phyloP scores from a whole-genome alignment of 2,797 vertebrate genomes.

The Malurus splendens region DNA sequence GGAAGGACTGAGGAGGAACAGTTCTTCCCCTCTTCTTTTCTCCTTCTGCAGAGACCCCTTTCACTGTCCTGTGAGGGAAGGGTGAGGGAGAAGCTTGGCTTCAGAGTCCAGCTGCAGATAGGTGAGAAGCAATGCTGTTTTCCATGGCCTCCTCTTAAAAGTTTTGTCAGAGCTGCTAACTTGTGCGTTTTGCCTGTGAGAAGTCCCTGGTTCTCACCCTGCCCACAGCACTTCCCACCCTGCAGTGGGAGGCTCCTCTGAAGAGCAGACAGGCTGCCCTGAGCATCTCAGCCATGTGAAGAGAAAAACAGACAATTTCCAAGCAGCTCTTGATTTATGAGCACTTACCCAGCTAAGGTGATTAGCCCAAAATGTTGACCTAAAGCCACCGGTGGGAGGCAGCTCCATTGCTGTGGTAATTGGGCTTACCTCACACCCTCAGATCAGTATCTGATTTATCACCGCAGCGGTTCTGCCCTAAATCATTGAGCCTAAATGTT shows the following conservation, averaged over 20 bases:
- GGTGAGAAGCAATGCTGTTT: not conserved
- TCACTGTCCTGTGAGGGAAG: not conserved
- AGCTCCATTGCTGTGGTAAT: constrained; percentile 23
- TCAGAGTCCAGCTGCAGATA: not conserved
- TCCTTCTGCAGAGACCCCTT: not conserved
- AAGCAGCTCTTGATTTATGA: constrained; percentile 6
- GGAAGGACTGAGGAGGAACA: not conserved
- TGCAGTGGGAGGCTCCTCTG: not conserved
- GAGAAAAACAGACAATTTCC: constrained; percentile 33
- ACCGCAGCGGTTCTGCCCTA: not conserved
- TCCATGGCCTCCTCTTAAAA: not conserved
- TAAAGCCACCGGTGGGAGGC: constrained; percentile 33
- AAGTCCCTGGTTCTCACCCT: not conserved
- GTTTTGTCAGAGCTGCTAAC: not conserved
- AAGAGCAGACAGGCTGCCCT: not conserved
- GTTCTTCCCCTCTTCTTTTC: not conserved
- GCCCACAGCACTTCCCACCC: not conserved
- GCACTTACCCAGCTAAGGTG: constrained; percentile 22
- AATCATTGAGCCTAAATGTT: constrained; percentile 5
- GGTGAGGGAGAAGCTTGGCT: not conserved
- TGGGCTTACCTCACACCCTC: constrained; percentile 41
- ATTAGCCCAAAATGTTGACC: constrained; percentile 49
- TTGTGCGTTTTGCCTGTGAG: not conserved
- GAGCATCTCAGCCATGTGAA: not conserved
- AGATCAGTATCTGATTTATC: constrained; percentile 54